Evolutionary conservation across 2,888 invertebrate genomes (phyloP).

Genomic region (Callosobruchus maculatus): DNA sequence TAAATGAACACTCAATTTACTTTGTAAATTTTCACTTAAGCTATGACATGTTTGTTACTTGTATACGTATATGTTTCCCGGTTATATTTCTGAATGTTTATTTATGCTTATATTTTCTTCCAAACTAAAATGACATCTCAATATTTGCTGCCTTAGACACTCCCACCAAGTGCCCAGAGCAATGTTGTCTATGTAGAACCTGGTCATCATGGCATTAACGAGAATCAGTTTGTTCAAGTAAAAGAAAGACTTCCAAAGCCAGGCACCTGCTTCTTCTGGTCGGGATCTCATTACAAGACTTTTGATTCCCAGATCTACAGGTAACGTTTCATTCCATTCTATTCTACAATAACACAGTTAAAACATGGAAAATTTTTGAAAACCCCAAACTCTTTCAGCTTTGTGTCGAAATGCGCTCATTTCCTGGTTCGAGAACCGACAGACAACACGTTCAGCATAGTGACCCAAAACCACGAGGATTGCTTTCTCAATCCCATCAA

Average conservation of each 20-base stretch:
- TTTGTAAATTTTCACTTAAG: too few species aligned
- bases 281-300: slow-evolving; percentile 76
- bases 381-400: too few species aligned
- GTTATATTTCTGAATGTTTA: too few species aligned
- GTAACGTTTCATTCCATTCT: too few species aligned
- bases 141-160: background rate
- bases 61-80: too few species aligned
- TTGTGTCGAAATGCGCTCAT: slow-evolving; percentile 74
- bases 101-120: too few species aligned
- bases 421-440: slow-evolving; percentile 66
- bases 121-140: too few species aligned
- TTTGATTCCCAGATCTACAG: slow-evolving; percentile 79
- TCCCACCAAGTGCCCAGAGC: background rate
- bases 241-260: slow-evolving; percentile 53
- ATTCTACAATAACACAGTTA: too few species aligned
- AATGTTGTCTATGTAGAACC: background rate
- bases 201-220: slow-evolving; percentile 4
- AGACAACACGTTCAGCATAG: slow-evolving; percentile 69
- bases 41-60: too few species aligned
- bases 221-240: slow-evolving; percentile 25
- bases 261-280: slow-evolving; percentile 77
- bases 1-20: too few species aligned
- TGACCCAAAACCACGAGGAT: slow-evolving; percentile 54
- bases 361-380: too few species aligned
- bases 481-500: slow-evolving; percentile 52